Evolutionary conservation across 1,140 invertebrate species (phyloP).

Genomic region (Bicyclus anynana): DNA sequence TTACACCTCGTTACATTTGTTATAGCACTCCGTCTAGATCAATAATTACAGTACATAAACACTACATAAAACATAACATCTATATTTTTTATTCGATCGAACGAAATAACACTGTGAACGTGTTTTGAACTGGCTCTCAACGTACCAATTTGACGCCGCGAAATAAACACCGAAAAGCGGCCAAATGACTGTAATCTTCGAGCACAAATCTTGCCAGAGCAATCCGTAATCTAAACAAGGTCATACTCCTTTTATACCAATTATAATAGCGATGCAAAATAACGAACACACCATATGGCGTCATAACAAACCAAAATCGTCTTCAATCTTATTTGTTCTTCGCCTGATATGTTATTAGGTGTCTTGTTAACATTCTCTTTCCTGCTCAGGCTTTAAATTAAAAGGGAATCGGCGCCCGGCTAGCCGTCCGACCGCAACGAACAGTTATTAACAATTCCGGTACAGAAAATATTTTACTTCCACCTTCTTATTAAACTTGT

Average conservation of each 20-base stretch:
- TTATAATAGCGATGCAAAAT: conserved; percentile 37
- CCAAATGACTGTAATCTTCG: conserved; percentile 14
- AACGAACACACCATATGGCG: conserved; percentile 52
- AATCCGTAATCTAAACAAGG: conserved; percentile 16
- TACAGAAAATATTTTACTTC: conserved; percentile 74
- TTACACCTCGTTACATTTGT: no score
- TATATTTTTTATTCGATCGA: neutral
- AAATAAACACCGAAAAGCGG: conserved; percentile 2
- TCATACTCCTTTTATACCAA: conserved; percentile 14
- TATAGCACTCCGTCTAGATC: no score
- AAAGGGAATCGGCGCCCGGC: conserved; percentile 57
- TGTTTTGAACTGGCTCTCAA: neutral
- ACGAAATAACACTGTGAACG: neutral
- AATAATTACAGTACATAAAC: neutral
- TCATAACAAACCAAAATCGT: conserved; percentile 50
- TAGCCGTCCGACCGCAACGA: conserved; percentile 51
- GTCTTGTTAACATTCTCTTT: conserved; percentile 65
- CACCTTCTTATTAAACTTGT: conserved; percentile 70
- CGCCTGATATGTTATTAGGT: conserved; percentile 62
- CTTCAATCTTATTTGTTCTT: conserved; percentile 65
- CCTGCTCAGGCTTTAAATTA: conserved; percentile 70
- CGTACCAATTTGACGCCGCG: neutral
- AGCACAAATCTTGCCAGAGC: neutral
- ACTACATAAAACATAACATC: neutral
- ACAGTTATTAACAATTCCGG: conserved; percentile 73